Evolutionary conservation across 2,888 invertebrate species (phyloP), one percentile per base, ranked within the genome.

Genomic region (Onchidella celtica): DNA sequence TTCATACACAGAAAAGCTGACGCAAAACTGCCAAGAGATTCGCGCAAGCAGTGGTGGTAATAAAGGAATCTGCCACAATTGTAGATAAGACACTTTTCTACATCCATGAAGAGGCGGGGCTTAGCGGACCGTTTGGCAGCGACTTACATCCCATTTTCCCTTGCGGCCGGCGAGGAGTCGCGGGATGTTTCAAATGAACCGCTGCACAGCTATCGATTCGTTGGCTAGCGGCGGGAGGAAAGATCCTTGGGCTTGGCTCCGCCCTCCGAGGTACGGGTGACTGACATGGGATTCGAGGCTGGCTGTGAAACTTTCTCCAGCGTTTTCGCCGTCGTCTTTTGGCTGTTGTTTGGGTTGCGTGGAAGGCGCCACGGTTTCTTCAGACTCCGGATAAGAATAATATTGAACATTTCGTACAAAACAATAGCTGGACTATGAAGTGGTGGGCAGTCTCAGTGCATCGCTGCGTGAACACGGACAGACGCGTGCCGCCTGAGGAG

Each of bases 101-200:
- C n/a, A n/a, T n/a, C n/a, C n/a, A n/a, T 65, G 59, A 59, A 73
- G 73, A 61, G 80, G 68, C 57, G 74, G 74, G 68, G 73, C 40
- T 66, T 38, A 24, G 73, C 57, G 34, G 24, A 72, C 65, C 72
- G 73, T 63, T 72, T 79, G 79, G 65, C 79, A 40, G 79, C 40
- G 61, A 72, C 24, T 47, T 63, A 63, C 29, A 38, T 63, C 55
- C 47, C 0, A 9, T 72, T 11, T n/a, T 61, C 65, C 63, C 63
- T 73, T 73, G 69, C 55, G 69, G 61, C 63, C n/a, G 40, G 65
- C 63, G 65, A n/a, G 65, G 11, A 36, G 27, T 40, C 24, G n/a
- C 47, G 47, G 29, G 27, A 36, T 57, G 34, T n/a, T 4, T 14
- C 6, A 21, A 24, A 6, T n/a, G 61, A 61, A 24, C 11, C 6